Base-by-base conservation (phyloP, 2,113 vertebrate species). In the Leiothrix lutea region DNA sequence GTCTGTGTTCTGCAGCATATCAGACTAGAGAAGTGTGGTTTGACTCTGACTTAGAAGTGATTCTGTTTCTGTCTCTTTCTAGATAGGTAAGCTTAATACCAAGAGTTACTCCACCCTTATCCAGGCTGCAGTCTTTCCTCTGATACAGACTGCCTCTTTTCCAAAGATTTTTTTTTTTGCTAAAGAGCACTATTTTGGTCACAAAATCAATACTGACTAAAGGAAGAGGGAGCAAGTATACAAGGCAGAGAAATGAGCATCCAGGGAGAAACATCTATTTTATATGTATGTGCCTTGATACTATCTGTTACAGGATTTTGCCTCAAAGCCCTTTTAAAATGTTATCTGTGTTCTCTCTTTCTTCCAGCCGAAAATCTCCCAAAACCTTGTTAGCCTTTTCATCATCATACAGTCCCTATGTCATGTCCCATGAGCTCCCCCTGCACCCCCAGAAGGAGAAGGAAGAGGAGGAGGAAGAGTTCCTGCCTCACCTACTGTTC, bases 381-480 rank as follows among this genome's bases (percentile, higher is more conserved):
- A 95, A 95, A 83, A 69, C 36, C 2, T 56, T 90, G 36, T 69
- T 92, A 60, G 60, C 80, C 19, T 92, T 95, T 80, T 87, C 88
- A 9, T 58, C 96, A 0, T 82, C 95, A 45, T 92, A 93, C 20
- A 67, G 60, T 25, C 64, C 94, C 8, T 95, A 83, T 44, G 61
- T 81, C 4, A 4, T 29, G 2, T 75, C 94, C 23, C 96, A 86
- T 47, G 96, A 97, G 11, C 36, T 95, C 29, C 84, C 80, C 44
- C 69, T 64, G 44, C 57, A 78, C 1, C 78, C 92, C 7, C 48
- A 9, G 25, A 84, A 93, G 35, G 90, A 98, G 56, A 97, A 98
- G 4, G 97, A 98, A 5, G 97, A 98, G 4, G 97, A 89, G 70
- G 97, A 98, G 2, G 97, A 98, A 22, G 95, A 97, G 33, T 44